Conservation (phyloP, 2,888 invertebrate species). For the Caenorhabditis sp. region DNA sequence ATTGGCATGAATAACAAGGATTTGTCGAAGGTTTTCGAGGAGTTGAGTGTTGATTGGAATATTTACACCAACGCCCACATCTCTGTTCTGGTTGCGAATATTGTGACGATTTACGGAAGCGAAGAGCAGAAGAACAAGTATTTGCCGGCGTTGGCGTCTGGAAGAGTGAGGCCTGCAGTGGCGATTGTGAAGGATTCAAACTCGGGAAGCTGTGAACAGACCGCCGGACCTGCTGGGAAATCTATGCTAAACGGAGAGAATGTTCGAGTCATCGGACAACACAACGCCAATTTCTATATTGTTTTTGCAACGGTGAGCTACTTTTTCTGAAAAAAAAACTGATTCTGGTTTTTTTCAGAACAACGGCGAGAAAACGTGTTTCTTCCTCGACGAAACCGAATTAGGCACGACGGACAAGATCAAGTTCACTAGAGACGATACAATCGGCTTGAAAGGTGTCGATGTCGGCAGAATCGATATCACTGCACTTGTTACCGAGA, state of each 20-base stretch:
- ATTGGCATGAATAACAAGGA: constrained; percentile 79
- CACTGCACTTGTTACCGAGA: constrained; percentile 45
- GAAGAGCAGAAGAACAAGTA: constrained; percentile 68
- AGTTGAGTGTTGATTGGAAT: constrained; percentile 73
- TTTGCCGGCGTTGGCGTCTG: constrained; percentile 66
- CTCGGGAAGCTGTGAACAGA: constrained; percentile 30
- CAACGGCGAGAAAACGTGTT: constrained; percentile 61
- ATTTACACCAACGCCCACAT: constrained; percentile 65
- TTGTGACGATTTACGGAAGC: constrained; percentile 69
- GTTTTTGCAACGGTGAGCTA: constrained; percentile 72
- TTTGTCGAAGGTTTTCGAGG: constrained; percentile 76
- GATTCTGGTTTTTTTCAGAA: too few relatives aligned
- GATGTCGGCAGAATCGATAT: constrained; percentile 67
- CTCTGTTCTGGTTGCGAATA: constrained; percentile 63
- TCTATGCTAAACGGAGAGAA: constrained; percentile 69
- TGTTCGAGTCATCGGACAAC: constrained; percentile 70
- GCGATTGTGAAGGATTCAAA: constrained; percentile 54
- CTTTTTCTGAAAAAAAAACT: too few relatives aligned
- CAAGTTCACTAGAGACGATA: constrained; percentile 59
- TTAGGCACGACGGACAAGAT: constrained; percentile 65
- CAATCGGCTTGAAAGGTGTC: constrained; percentile 69
- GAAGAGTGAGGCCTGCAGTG: constrained; percentile 64
- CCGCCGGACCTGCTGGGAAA: constrained; percentile 66
- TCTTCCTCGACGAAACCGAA: constrained; percentile 70
- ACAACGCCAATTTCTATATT: constrained; percentile 78